Conservation (phyloP, 2,797 vertebrate species). For the Alfaro cultratus region DNA sequence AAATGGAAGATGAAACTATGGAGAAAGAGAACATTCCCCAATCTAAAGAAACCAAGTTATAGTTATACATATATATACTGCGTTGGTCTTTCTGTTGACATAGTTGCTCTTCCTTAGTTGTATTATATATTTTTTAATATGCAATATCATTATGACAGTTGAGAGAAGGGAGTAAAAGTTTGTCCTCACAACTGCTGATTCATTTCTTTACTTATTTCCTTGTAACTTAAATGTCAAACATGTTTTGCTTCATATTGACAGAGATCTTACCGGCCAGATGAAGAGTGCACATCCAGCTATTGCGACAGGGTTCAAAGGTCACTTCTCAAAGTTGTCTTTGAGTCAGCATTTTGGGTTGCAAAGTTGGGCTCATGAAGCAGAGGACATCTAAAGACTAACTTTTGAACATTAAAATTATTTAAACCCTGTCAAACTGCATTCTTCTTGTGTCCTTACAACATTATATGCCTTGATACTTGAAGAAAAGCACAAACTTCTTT, state of each 20-base stretch:
- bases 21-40: background rate
- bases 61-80: background rate
- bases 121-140: background rate
- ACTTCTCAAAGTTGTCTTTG: background rate
- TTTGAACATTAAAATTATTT: background rate
- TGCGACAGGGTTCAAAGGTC: background rate
- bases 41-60: slow-evolving; percentile 52
- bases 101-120: background rate
- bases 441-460: background rate
- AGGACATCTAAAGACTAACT: background rate
- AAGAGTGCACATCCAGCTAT: background rate
- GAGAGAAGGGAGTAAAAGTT: background rate
- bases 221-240: background rate
- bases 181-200: background rate
- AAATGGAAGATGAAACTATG: slow-evolving; percentile 18
- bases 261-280: background rate
- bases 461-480: background rate
- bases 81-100: background rate
- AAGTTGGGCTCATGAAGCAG: background rate
- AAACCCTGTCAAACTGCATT: background rate
- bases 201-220: background rate
- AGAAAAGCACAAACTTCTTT: background rate
- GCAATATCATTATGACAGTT: background rate
- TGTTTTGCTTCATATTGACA: background rate
- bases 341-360: background rate